Conservation (phyloP, 2,797 vertebrate genomes). For the Cossypha dichroa region DNA sequence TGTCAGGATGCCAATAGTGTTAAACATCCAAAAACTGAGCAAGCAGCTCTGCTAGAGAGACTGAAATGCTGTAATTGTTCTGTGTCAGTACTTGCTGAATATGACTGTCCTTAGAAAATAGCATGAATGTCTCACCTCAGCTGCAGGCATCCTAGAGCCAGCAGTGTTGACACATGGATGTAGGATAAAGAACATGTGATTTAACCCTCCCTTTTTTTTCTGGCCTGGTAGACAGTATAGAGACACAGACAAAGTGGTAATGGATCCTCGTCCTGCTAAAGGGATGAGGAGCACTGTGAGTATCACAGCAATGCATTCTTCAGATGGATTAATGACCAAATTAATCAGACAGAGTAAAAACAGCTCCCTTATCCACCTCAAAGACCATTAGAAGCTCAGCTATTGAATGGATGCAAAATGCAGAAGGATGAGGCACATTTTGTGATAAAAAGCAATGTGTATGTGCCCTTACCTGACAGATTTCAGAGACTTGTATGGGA, state of each 20-base stretch:
- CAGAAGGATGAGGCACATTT: not conserved
- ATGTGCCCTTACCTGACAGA: not conserved
- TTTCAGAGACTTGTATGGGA: not conserved
- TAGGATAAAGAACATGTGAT: not conserved
- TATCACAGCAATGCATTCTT: not conserved
- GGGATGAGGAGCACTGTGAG: not conserved
- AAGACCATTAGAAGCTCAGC: not conserved
- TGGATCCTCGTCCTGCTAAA: not conserved
- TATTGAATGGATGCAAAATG: not conserved
- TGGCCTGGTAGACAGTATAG: not conserved
- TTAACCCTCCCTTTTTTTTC: not conserved
- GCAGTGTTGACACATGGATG: not conserved
- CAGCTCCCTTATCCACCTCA: not conserved
- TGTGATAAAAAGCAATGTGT: not conserved
- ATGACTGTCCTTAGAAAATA: not conserved
- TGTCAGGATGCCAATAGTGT: not conserved
- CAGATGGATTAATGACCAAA: not conserved
- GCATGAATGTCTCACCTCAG: not conserved
- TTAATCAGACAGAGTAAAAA: not conserved
- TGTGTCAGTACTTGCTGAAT: not conserved
- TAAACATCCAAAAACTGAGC: not conserved
- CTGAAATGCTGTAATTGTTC: not conserved
- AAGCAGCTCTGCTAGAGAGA: not conserved
- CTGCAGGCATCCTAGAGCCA: not conserved
- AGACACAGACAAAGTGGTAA: not conserved